These are phyloP conservation scores for Lathronympha strigana DNA, from an alignment of 2,888 invertebrate species.

Conservation along the genomic window DNA sequence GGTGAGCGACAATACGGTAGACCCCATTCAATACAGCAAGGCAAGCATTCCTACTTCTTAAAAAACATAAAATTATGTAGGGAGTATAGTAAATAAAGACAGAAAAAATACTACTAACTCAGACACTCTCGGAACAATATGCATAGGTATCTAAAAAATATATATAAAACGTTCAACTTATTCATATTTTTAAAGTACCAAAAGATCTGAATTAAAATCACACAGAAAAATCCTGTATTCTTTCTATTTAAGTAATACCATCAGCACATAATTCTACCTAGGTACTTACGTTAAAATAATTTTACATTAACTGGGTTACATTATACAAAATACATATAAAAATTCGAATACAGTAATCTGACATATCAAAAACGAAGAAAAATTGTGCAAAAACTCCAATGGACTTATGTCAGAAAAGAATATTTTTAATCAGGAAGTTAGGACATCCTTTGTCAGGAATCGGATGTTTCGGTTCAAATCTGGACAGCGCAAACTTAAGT, in stretches of 20 bases:
- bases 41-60: constrained; percentile 37
- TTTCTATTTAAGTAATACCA: constrained; percentile 6
- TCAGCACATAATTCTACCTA: constrained; percentile 19
- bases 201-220: constrained; percentile 23
- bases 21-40: constrained; percentile 35
- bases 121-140: constrained; percentile 20
- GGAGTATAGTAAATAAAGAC: constrained; percentile 17
- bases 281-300: constrained; percentile 27
- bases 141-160: constrained; percentile 18
- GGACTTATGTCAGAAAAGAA: not conserved
- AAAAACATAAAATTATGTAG: constrained; percentile 9
- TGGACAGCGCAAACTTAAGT: not conserved
- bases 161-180: constrained; percentile 27
- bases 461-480: not conserved
- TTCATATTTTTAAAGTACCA: constrained; percentile 14
- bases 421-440: constrained; percentile 18
- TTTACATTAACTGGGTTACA: constrained; percentile 17
- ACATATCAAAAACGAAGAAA: constrained; percentile 11
- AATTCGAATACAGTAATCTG: constrained; percentile 15
- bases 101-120: constrained; percentile 24
- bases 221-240: constrained; percentile 2
- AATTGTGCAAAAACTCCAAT: constrained; percentile 23
- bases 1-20: too few relatives aligned
- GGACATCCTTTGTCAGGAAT: constrained; percentile 3
- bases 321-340: constrained; percentile 8